Base-by-base conservation (phyloP, 2,113 vertebrate genomes). In the Nyctereutes procyonoides region DNA sequence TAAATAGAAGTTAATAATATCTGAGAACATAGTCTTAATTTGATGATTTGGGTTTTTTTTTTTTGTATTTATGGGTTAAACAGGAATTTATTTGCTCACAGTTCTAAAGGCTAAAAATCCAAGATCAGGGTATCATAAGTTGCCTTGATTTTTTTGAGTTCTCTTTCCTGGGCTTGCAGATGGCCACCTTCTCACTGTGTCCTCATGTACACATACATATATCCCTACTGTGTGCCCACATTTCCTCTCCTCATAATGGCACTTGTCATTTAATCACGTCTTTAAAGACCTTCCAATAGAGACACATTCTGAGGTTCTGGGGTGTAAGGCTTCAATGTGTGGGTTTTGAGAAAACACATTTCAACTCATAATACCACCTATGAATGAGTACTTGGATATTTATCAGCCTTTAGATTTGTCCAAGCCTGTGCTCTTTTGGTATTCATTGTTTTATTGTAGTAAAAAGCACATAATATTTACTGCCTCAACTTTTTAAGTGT, bases 261-360 rank as follows among this genome's bases (percentile, higher is more conserved):
- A 10, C 16, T 14, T 24, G 5, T 56, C 53, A 48, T 79, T 82
- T 56, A 56, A 48, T 82, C 22, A 20, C 12, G 26, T 77, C 58
- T 69, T 43, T 69, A 67, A 56, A 84, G 13, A 26, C 13, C 16
- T 51, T 71, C 56, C 30, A 13, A 15, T 8, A 20, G 12, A 16
- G 48, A 17, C 10, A 8, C 0, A 1, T 26, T 76, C 35, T 51
- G 38, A 84, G 30, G 8, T 35, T 24, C 30, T 58, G 15, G 35
- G 22, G 43, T n/a, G 28, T 84, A 62, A 30, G n/a, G 13, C 5
- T 62, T 88, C 56, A 48, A 38, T 4, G 11, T 4, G 30, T 1
- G 19, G 8, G 38, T 38, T 62, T 69, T 0, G 2, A 26, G 62
- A 35, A 0, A 8, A 55, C 0, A 8, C 15, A 38, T 3, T 82